phyloP scores from a whole-genome alignment of 2,888 invertebrate genomes.

The Dyspetes luteomarginatus region DNA sequence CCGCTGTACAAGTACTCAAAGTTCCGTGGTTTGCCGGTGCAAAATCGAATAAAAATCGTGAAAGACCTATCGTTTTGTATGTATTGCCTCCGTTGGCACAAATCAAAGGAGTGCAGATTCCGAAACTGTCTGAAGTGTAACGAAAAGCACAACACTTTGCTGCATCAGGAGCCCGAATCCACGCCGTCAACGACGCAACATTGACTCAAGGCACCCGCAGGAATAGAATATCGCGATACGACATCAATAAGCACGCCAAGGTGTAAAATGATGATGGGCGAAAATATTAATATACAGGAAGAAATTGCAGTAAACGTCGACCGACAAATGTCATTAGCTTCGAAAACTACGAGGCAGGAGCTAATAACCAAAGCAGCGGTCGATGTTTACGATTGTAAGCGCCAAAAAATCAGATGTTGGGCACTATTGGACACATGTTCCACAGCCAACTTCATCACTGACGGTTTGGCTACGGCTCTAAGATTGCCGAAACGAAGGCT shows the following conservation, averaged over 20 bases:
- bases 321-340: conserved; percentile 8
- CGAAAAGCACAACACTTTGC: conserved; percentile 11
- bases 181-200: background rate
- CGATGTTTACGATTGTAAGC: conserved; percentile 9
- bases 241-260: background rate
- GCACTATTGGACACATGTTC: conserved; percentile 62
- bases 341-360: conserved; percentile 2
- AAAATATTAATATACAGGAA: background rate
- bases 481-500: conserved; percentile 37
- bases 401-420: conserved; percentile 30
- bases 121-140: conserved; percentile 2
- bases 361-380: conserved; percentile 54
- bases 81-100: conserved; percentile 33
- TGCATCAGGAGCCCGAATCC: background rate
- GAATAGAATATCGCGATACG: background rate
- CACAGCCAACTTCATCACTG: conserved; percentile 63
- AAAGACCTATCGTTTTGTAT: conserved; percentile 32
- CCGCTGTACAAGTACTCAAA: conserved; percentile 38
- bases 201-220: conserved; percentile 1
- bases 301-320: background rate
- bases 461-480: conserved; percentile 49
- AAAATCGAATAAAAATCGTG: conserved; percentile 18
- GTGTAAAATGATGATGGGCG: background rate
- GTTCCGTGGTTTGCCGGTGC: conserved; percentile 28
- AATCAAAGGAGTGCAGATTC: background rate